These are phyloP conservation scores for Sandelia bainsii DNA, from an alignment of 2,797 vertebrate genomes.

Conservation along the genomic window DNA sequence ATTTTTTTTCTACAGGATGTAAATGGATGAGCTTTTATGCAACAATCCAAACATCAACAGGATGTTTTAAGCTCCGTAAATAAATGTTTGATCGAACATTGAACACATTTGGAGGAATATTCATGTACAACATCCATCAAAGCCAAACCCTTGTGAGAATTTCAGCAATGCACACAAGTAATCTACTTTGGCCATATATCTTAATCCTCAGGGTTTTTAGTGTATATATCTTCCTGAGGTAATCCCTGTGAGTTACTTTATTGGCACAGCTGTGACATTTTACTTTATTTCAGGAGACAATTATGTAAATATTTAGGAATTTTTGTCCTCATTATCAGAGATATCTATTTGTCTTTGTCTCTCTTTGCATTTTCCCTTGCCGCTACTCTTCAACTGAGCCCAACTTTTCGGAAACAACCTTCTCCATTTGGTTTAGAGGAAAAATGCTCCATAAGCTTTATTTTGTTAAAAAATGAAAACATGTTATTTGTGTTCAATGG, in stretches of 20 bases:
- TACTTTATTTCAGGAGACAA: conserved; percentile 66
- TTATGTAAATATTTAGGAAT: conserved; percentile 78
- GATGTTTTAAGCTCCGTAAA: conserved; percentile 61
- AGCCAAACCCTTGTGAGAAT: conserved; percentile 41
- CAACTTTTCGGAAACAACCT: conserved; percentile 27
- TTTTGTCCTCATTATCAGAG: conserved; percentile 73
- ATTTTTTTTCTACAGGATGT: conserved; percentile 1
- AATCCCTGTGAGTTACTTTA: conserved; percentile 61
- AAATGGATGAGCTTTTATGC: conserved; percentile 32
- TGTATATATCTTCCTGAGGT: conserved; percentile 61
- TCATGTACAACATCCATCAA: conserved; percentile 42
- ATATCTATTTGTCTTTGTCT: conserved; percentile 52
- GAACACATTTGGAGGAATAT: conserved; percentile 18
- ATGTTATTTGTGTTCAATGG: conserved; percentile 18
- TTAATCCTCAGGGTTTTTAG: conserved; percentile 51
- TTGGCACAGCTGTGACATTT: conserved; percentile 50
- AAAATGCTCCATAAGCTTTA: conserved; percentile 56
- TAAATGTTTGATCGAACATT: conserved; percentile 27
- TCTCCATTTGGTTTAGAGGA: conserved; percentile 44
- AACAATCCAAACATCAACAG: conserved; percentile 62
- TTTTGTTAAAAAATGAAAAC: conserved; percentile 72
- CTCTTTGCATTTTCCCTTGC: conserved; percentile 48
- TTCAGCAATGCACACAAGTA: conserved; percentile 38
- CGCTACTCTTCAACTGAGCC: conserved; percentile 17
- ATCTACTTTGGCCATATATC: conserved; percentile 60